Base-by-base conservation (phyloP, 2,888 invertebrate species). In the Tenthredo livida region DNA sequence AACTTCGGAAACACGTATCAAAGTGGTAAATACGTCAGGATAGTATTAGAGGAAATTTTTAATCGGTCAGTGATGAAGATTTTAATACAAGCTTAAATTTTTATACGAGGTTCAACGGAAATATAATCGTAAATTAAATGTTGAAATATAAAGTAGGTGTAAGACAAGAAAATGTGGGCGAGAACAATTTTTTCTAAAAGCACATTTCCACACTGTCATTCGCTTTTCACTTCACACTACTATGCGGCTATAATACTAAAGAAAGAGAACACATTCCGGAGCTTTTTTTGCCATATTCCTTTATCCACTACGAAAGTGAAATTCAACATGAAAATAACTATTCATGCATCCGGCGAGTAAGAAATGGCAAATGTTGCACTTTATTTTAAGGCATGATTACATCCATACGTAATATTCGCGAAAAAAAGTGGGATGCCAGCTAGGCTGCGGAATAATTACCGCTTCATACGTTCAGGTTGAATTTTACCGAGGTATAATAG, bases 151-250 rank as follows among this genome's bases (percentile, higher is more conserved):
- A 67, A 33, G 3, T 67, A 9, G 33, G 77, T 50, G 77, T 77
- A 29, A 33, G 50, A 54, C 50, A 80, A 29, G 40, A 37, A 61
- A 61, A 80, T 61, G 21, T 58, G 58, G 29, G 50, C 77, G 77
- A 54, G 54, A 77, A 80, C 5, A 2, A 40, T 10, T 6, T 61
- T 80, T 58, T 80, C 61, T 37, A 17, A 80, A 80, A 58, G 58
- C 80, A 37, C 33, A 80, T 80, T 80, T 80, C 61, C 80, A 80
- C 40, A 40, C 80, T 15, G 77, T 54, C 54, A 40, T 77, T 33
- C 12, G 37, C 37, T 21, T 73, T 21, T 73, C 43, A 12, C 25
- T 73, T 73, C 73, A 25, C 73, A 40, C 73, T 43, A 21, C 43
- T 25, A 17, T 29, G 73, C 54, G n/a, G n/a, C 43, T 73, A 47